Evolutionary conservation across 2,888 invertebrate genomes (phyloP).

Genomic region (Argyra leucocephala): DNA sequence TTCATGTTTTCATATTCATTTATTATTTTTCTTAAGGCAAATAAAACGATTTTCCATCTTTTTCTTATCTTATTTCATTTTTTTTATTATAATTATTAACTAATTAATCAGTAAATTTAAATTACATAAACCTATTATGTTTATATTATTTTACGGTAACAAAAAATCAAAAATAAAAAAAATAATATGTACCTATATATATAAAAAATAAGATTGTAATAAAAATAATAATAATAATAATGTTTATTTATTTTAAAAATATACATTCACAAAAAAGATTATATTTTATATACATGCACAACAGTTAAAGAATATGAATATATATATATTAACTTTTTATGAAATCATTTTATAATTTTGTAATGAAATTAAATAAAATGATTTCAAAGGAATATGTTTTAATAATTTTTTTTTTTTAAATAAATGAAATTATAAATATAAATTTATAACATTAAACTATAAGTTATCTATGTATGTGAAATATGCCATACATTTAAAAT

Average conservation of each 20-base stretch:
- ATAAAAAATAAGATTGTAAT: background rate
- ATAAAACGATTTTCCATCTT: constrained; percentile 2
- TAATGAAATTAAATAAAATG: background rate
- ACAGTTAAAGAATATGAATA: background rate
- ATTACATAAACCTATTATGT: background rate
- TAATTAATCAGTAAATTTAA: background rate
- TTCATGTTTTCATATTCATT: background rate
- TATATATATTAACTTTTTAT: background rate
- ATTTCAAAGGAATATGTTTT: background rate
- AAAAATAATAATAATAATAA: background rate
- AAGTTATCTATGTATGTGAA: no score
- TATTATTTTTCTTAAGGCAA: background rate
- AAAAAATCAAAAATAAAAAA: background rate
- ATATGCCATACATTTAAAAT: no score
- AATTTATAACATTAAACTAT: no score
- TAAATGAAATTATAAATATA: no score
- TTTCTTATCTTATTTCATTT: background rate
- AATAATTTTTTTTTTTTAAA: no score
- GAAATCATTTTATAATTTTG: background rate
- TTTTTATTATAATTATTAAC: background rate
- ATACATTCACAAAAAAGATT: no score
- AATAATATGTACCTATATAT: no score
- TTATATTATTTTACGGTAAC: background rate
- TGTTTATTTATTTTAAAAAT: background rate
- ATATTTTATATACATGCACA: constrained; percentile 5